A percentile compares a stretch with the other conserved stretches of the same genome.
Conservation (phyloP, 37 sponge, comb jelly and placozoan genomes). For the Theonella swinhoei region DNA sequence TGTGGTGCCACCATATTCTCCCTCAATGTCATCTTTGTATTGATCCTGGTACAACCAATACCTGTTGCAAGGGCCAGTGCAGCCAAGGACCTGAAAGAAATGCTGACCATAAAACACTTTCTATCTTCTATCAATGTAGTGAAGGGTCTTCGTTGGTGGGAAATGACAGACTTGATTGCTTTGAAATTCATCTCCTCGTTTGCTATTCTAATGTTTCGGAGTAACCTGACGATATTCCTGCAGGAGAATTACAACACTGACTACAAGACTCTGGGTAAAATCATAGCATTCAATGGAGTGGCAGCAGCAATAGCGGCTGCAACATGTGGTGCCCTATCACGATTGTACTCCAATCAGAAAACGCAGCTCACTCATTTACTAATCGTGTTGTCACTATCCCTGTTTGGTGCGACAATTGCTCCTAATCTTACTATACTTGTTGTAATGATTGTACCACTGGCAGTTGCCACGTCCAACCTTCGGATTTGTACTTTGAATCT, state of each 20-base stretch:
- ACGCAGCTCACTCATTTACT: constrained; percentile 47
- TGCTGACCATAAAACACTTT: not conserved
- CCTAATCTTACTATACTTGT: constrained; percentile 23
- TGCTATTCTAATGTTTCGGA: constrained; percentile 60
- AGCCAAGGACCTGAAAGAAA: not conserved
- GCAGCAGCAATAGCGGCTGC: constrained; percentile 36
- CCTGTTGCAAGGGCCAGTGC: not conserved
- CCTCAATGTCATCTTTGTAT: not conserved
- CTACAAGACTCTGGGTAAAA: constrained; percentile 51
- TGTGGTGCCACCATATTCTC: constrained; percentile 1
- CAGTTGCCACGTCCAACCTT: constrained; percentile 61
- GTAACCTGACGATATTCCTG: constrained; percentile 66
- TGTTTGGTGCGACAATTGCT: constrained; percentile 31
- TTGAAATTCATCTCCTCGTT: constrained; percentile 54
- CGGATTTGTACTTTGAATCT: constrained; percentile 45
- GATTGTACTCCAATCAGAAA: constrained; percentile 35
- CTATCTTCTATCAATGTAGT: constrained; percentile 34
- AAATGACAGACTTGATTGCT: constrained; percentile 36
- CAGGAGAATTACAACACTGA: constrained; percentile 36
- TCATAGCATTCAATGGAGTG: constrained; percentile 71
- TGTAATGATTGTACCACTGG: constrained; percentile 49
- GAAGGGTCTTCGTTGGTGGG: constrained; percentile 37
- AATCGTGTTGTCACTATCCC: constrained; percentile 32
- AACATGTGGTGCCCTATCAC: constrained; percentile 39
- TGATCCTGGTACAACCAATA: not conserved